Percentiles rank a stretch among this genome's conserved stretches.
Conservation (phyloP, 1,140 invertebrate species). For the Drosophila eugracilis region DNA sequence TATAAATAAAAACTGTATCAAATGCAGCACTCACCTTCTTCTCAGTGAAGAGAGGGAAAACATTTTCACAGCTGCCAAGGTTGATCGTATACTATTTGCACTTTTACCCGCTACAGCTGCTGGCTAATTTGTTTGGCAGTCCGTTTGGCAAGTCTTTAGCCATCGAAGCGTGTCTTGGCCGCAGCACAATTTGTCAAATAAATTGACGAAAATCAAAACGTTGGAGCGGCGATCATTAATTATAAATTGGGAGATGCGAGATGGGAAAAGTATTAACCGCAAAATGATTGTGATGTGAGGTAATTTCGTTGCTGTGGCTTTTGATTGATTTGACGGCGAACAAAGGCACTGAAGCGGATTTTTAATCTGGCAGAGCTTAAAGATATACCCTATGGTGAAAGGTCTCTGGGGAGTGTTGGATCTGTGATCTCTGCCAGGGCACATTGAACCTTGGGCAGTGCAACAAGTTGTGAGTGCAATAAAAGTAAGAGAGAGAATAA, state of each 20-base stretch:
- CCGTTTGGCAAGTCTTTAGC: constrained; percentile 7
- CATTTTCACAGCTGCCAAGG: constrained; percentile 27
- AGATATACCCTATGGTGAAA: constrained; percentile 33
- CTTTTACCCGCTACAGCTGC: constrained; percentile 14
- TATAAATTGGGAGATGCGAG: constrained; percentile 46
- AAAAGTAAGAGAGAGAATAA: constrained; percentile 12
- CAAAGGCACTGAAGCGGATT: constrained; percentile 13
- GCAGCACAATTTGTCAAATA: constrained; percentile 58
- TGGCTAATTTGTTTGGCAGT: constrained; percentile 3
- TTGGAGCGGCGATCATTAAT: constrained; percentile 60
- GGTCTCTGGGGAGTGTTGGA: constrained; percentile 4
- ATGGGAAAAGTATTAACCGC: constrained; percentile 23
- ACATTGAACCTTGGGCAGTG: constrained; percentile 30
- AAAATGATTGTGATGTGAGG: constrained; percentile 50
- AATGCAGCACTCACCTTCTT: constrained; percentile 30
- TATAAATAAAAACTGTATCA: constrained; percentile 23
- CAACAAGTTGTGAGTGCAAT: constrained; percentile 27
- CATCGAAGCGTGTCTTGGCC: constrained; percentile 46
- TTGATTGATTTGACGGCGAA: constrained; percentile 48
- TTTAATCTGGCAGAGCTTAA: neutral
- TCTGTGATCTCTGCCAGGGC: neutral
- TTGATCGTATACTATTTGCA: constrained; percentile 12
- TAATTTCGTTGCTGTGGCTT: constrained; percentile 48
- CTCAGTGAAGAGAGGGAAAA: constrained; percentile 1
- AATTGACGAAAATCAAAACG: constrained; percentile 63